These are phyloP conservation scores for Xenentodon cancila DNA, from an alignment of 2,797 vertebrate genomes.

Conservation along the genomic window DNA sequence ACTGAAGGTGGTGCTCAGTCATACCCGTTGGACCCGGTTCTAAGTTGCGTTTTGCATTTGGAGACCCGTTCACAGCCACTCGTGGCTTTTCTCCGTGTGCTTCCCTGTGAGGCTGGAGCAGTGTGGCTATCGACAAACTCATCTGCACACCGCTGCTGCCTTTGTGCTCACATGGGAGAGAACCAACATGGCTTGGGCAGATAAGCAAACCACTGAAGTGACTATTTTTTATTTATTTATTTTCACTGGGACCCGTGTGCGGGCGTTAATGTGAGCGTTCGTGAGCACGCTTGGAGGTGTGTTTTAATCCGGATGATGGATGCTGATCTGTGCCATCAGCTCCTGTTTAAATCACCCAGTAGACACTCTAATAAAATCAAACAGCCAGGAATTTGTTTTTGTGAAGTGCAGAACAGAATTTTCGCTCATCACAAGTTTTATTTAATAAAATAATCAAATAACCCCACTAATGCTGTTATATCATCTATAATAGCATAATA, in stretches of 20 bases:
- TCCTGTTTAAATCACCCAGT: conserved; percentile 41
- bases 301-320: conserved; percentile 69
- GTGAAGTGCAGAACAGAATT: too few relatives aligned
- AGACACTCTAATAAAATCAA: conserved; percentile 33
- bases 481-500: too few relatives aligned
- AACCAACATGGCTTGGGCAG: conserved; percentile 63
- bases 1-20: conserved; percentile 30
- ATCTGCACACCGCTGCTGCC: conserved; percentile 55
- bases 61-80: conserved; percentile 64
- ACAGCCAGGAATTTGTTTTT: too few relatives aligned
- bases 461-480: too few relatives aligned
- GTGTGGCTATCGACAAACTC: conserved; percentile 47
- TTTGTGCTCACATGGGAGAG: conserved; percentile 53
- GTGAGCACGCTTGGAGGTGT: not conserved
- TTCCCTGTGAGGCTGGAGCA: conserved; percentile 56
- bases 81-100: conserved; percentile 67
- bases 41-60: conserved; percentile 52
- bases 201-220: conserved; percentile 70
- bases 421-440: too few relatives aligned
- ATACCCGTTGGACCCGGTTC: conserved; percentile 25
- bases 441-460: too few relatives aligned
- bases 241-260: conserved; percentile 39
- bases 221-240: conserved; percentile 15
- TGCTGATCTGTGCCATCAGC: conserved; percentile 42
- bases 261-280: conserved; percentile 16